Evolutionary conservation across 2,113 vertebrate genomes (phyloP), one percentile per base, ranked within the genome.

Genomic region (Mugil cephalus): DNA sequence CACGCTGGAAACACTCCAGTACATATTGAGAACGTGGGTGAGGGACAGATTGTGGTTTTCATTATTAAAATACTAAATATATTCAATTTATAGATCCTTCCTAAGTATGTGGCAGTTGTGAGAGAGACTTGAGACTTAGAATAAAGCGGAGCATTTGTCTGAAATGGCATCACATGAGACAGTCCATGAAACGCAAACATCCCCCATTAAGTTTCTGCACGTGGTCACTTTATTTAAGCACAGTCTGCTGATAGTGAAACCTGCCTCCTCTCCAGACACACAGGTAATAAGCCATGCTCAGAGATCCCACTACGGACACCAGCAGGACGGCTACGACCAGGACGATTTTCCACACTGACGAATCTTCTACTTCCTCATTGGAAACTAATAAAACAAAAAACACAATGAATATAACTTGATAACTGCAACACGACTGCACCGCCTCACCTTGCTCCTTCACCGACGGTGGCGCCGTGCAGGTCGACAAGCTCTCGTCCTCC

Each of bases 211-310:
- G 40, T 51, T 63, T 24, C 4, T 6, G 4, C 4, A 45, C 7
- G 13, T 11, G 10, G 6, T 56, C 7, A 21, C 4, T 86, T 86
- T 74, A 70, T 89, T 88, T 53, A 87, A 18, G 66, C 3, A 55
- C 50, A 47, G 42, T 24, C 36, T 35, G 88, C 43, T 68, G 14
- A 40, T 94, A 94, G 38, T 91, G 64, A 46, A 93, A 67, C 35
- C 93, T 70, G 55, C 93, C 93, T 63, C 93, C 93, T 69, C 93
- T 89, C 93, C 93, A 94, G 52, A 91, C 53, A 42, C 87, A 94
- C 61, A 93, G 38, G 72, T 94, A 94, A 14, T 94, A 94, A 45
- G 69, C 77, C 1, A 72, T 9, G 2, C 87, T 85, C 65, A 93
- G 24, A 21, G 51, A 77, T 18, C 74, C 89, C 48, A 81, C 64